phyloP scores from a whole-genome alignment of 2,888 invertebrate genomes.

The Drosophila antonietae region DNA sequence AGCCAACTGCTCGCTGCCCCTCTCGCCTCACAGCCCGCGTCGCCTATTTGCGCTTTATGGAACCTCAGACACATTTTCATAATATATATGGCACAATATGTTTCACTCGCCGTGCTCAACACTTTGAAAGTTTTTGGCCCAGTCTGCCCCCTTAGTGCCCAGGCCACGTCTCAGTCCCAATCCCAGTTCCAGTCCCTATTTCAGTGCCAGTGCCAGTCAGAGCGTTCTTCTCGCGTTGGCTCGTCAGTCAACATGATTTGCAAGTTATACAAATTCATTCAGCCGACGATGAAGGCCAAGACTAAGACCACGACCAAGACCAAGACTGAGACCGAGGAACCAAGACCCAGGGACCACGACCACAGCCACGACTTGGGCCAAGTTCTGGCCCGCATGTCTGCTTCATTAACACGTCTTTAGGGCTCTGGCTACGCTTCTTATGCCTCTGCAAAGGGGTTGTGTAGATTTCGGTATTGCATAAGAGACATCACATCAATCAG shows the following conservation, averaged over 20 bases:
- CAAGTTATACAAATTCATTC: conserved; percentile 79
- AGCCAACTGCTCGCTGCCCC: conserved; percentile 26
- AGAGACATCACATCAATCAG: conserved; percentile 3
- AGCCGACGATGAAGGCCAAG: conserved; percentile 39
- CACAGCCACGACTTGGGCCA: conserved; percentile 43
- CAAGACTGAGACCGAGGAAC: conserved; percentile 1
- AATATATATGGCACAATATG: conserved; percentile 66
- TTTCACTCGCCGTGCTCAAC: conserved; percentile 57
- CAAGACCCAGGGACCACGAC: conserved; percentile 33
- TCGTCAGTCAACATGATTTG: conserved; percentile 79
- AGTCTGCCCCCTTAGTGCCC: background rate
- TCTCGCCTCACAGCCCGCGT: too few species aligned
- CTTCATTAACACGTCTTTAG: conserved; percentile 78
- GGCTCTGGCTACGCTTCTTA: conserved; percentile 30
- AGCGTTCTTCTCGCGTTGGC: conserved; percentile 27
- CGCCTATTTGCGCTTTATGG: conserved; percentile 24
- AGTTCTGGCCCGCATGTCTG: conserved; percentile 68
- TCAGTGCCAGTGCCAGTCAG: conserved; percentile 8
- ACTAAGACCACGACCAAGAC: conserved; percentile 18
- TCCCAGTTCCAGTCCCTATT: background rate
- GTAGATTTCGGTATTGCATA: background rate
- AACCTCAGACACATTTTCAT: conserved; percentile 54
- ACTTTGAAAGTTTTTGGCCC: conserved; percentile 56
- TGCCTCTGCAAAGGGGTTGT: conserved; percentile 12
- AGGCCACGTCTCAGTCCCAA: background rate